A percentile compares a stretch with the other conserved stretches of the same genome.
These are phyloP conservation scores for Lacerta agilis DNA, from an alignment of 2,797 vertebrate genomes.

Conservation along the genomic window DNA sequence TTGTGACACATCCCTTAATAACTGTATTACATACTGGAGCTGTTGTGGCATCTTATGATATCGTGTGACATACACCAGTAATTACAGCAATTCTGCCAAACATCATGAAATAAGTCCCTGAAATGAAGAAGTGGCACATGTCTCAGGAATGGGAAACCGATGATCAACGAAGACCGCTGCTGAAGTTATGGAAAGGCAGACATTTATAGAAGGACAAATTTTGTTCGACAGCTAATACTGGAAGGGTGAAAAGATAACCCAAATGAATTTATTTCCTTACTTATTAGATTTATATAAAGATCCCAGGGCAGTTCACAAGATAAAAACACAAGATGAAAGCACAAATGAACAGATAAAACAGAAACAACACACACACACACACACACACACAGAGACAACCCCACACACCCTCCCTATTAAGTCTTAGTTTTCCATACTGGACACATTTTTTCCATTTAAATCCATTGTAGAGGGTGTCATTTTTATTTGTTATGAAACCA, in stretches of 20 bases:
- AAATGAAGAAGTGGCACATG: background rate
- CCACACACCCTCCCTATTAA: no score
- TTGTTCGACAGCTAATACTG: background rate
- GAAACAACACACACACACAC: no score
- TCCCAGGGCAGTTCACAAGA: no score
- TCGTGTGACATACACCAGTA: conserved; percentile 6
- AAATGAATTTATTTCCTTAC: no score
- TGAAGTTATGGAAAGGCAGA: conserved; percentile 29
- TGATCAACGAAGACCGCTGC: background rate
- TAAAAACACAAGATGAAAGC: no score
- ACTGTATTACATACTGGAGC: background rate
- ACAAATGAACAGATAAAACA: no score
- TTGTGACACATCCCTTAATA: conserved; percentile 35
- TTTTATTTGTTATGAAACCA: background rate
- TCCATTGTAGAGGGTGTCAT: background rate
- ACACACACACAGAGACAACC: no score
- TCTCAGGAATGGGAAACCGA: background rate
- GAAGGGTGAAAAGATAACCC: no score
- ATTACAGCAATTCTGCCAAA: conserved; percentile 9
- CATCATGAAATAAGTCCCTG: conserved; percentile 20
- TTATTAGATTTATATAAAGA: no score
- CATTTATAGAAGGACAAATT: background rate
- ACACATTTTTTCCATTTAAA: background rate
- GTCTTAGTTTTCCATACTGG: no score
- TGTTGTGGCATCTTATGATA: conserved; percentile 7